phyloP scores from a whole-genome alignment of 2,888 invertebrate genomes.

The Drosophila maculinotata region DNA sequence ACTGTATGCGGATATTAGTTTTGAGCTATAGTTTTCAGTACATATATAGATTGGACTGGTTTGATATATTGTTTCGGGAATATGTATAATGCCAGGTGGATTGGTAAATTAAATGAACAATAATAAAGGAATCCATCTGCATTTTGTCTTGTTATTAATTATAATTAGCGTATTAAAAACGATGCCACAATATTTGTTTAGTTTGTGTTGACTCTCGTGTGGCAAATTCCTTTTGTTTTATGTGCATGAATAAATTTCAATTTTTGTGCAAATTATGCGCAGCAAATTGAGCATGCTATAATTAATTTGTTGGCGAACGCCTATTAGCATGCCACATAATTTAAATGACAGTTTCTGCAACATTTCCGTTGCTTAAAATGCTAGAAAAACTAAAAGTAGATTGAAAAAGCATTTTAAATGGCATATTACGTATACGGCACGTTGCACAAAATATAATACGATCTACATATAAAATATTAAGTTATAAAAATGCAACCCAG shows the following conservation, averaged over 20 bases:
- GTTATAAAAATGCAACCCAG: no score
- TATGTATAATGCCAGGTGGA: no score
- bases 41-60: no score
- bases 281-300: conserved; percentile 37
- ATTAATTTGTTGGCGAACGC: conserved; percentile 32
- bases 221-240: conserved; percentile 12
- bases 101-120: no score
- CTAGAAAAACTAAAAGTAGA: no score
- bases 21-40: conserved; percentile 10
- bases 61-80: neutral
- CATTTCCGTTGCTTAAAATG: no score
- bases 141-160: no score
- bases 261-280: conserved; percentile 24
- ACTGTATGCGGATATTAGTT: conserved; percentile 39
- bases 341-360: neutral
- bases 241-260: conserved; percentile 34
- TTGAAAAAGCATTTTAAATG: neutral
- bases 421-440: conserved; percentile 30
- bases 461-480: no score
- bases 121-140: no score
- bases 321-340: conserved; percentile 12
- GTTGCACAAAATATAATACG: conserved; percentile 1
- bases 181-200: conserved; percentile 5
- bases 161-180: no score
- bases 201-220: conserved; percentile 3